Evolutionary conservation across 30 jellyfish, hydroid and myxozoan genomes (phyloP), one percentile per base, ranked within the genome.

Genomic region (Mastigias papua): DNA sequence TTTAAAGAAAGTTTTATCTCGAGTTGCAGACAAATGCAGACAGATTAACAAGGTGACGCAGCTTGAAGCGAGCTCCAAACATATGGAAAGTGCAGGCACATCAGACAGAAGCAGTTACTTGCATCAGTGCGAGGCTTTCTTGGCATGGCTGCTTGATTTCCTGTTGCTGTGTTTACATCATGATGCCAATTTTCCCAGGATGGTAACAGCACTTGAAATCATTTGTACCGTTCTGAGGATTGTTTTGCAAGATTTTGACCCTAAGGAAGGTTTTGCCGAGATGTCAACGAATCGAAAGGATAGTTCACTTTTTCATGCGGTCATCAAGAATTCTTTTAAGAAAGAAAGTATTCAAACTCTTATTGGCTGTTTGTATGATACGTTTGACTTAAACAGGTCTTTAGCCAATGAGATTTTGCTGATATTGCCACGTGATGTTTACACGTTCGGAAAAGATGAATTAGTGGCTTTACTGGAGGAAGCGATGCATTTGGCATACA

Each of bases 301-400:
- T 35, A 2, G 23, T 8, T 9, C 13, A 2, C 69, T 21, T 51
- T 79, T 61, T 26, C 72, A 61, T 21, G 67, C 50, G 16, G 65
- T 66, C 4, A 19, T 58, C 2, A 34, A 34, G 25, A 72, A 61
- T 4, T 76, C 73, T 42, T 73, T 85, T 76, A 51, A 73, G 10
- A 73, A 73, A 28, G 77, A 54, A 4, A 37, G 78, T 10, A 85
- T 85, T 8, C 82, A 46, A 28, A 82, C 84, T 17, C 88, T 93
- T 10, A 61, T 93, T 65, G 61, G 69, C 64, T 93, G 98, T 69
- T 37, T 93, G 51, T 64, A 81, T 48, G 91, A 88, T 48, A 65
- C 91, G 34, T 93, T 46, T 63, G 98, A 88, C 70, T 80, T 87
- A n/a, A 88, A 87, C 76, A 65, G 92, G 51, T 22, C 62, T 0